These are phyloP conservation scores for Acanthopleura granulata DNA, from an alignment of 2,888 invertebrate species.

Conservation along the genomic window DNA sequence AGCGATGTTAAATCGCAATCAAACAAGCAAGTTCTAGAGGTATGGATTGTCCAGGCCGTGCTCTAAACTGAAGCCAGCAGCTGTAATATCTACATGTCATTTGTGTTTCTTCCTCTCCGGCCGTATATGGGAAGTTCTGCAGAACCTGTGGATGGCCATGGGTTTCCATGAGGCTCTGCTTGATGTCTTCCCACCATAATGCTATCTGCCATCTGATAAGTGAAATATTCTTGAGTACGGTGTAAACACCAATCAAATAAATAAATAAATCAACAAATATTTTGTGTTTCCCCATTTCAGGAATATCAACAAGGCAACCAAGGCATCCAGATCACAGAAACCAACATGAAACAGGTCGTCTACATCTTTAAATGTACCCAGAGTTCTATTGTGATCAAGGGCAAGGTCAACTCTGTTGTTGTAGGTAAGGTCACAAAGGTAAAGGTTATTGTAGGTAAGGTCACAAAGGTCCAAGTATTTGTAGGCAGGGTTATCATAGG, in stretches of 20 bases:
- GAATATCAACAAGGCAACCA: conserved; percentile 93
- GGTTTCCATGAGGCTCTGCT: background rate
- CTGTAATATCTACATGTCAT: no score
- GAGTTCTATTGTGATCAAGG: conserved; percentile 81
- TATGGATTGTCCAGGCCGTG: no score
- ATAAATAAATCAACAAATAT: conserved; percentile 2
- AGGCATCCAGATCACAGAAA: conserved; percentile 84
- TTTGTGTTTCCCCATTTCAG: conserved; percentile 70
- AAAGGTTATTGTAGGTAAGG: background rate
- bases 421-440: conserved; percentile 72
- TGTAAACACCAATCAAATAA: background rate
- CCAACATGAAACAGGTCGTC: conserved; percentile 98
- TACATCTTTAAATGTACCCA: conserved; percentile 96
- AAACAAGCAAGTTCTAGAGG: no score
- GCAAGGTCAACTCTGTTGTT: conserved; percentile 94
- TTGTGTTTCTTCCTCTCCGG: no score
- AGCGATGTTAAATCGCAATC: no score
- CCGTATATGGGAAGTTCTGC: background rate
- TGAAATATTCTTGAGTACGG: no score
- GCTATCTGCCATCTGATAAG: background rate
- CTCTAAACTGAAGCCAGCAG: no score
- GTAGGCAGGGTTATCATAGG: no score
- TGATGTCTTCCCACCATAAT: background rate
- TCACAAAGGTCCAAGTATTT: no score
- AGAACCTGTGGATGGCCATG: background rate